Evolutionary conservation across 2,797 vertebrate species (phyloP), one percentile per base, ranked within the genome.

Genomic region (Decapterus maruadsi): DNA sequence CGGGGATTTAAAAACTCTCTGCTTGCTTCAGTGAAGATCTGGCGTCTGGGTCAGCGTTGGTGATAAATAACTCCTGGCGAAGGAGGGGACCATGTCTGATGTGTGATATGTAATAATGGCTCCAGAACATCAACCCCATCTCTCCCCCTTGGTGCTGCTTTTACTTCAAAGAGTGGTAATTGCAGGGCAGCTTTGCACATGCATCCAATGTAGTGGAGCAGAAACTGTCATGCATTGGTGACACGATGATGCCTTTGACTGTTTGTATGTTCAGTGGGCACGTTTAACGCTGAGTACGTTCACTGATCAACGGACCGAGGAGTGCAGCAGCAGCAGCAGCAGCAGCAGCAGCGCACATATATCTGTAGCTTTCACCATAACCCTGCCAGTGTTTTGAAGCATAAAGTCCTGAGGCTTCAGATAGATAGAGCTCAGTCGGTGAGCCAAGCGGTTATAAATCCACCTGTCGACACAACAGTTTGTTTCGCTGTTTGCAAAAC

Each of bases 401-500:
- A 2, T n/a, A 20, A 43, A 61, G 59, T 74, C 53, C 34, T 36
- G 70, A 61, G 45, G 68, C 43, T 72, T 55, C 10, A 36, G 58
- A 54, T 64, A n/a, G 68, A 72, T 43, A 20, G 6, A 65, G 51
- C 50, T 82, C 31, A 42, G 26, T 19, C 13, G 8, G 6, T 58
- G 17, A 58, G 13, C 3, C 7, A 6, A 14, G 31, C 56, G 40
- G 62, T 50, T 55, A 51, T 77, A 55, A 80, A 58, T 70, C 62
- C 57, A 66, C 73, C 69, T 78, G 72, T 78, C 77, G 65, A 26
- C 63, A 58, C 38, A 55, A 22, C 62, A 16, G 51, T 54, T 31
- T 36, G 53, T 67, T 51, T 63, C 8, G 31, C 69, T 82, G 59
- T 87, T 71, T 68, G 76, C 48, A 53, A n/a, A 55, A 53, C 62